Evolutionary conservation across 2,113 vertebrate genomes (phyloP), one percentile per base, ranked within the genome.

Genomic region (Verasper variegatus): DNA sequence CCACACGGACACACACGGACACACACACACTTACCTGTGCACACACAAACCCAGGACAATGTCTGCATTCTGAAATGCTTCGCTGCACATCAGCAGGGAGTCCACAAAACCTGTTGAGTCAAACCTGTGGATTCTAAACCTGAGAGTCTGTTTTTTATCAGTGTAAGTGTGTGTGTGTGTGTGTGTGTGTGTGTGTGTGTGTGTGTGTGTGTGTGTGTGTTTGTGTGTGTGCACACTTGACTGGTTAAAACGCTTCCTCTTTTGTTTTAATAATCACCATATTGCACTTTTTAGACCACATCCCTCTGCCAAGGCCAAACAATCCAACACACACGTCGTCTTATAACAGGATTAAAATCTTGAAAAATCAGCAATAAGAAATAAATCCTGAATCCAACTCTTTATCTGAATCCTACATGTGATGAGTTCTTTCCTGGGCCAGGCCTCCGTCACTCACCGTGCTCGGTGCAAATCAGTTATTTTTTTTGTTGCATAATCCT

Each of bases 161-260:
- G 52, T 20, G 13, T 18, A 35, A 52, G 68, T 71, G 72, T 71
- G 67, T 67, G 73, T 42, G 40, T 13, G 10, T 42, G 11, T 12
- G 7, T 9, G 23, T 24, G 42, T 57, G 68, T 67, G 72, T 71
- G 67, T 67, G 73, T 40, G 40, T 40, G 40, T 40, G 40, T 40
- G 40, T 12, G 9, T 40, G 10, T 12, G 35, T 31, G 27, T 27
- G 27, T 27, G 23, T 24, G 42, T 52, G 68, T 71, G 72, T 67
- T 61, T 13, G 40, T 40, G 40, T 1, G 9, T 42, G 10, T 12
- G 27, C 24, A 24, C 24, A 2, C 31, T 31, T 10, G 24, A 75
- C 49, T 71, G 69, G 58, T 83, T 63, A 62, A 70, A 86, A 86
- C 52, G 12, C 3, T 68, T 26, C 42, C 40, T 65, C 52, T 18